Conservation (phyloP, 2,888 invertebrate genomes). For the Toxonevra muliebris region DNA sequence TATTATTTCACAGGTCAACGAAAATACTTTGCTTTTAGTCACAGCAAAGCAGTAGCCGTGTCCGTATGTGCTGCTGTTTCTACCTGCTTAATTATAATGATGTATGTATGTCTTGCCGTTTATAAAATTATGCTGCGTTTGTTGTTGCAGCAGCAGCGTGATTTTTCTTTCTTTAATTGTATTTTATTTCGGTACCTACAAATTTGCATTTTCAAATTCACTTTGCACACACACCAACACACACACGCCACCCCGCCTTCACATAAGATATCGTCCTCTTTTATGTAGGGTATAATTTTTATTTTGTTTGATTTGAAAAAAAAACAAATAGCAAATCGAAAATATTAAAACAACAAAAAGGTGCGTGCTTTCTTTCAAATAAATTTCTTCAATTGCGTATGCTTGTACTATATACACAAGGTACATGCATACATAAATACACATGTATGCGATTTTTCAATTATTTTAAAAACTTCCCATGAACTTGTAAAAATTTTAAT, state of each 20-base stretch:
- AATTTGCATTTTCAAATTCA: too few species aligned
- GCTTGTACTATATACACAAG: too few species aligned
- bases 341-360: too few species aligned
- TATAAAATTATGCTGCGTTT: not conserved
- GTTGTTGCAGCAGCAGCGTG: conserved; percentile 5
- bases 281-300: conserved; percentile 13
- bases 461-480: conserved; percentile 42
- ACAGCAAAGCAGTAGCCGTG: conserved; percentile 37
- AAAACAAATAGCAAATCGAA: too few species aligned
- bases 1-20: conserved; percentile 56
- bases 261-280: conserved; percentile 16
- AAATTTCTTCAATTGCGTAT: too few species aligned
- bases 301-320: conserved; percentile 7
- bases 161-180: conserved; percentile 13
- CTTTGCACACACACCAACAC: too few species aligned
- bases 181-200: conserved; percentile 9
- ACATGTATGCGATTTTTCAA: conserved; percentile 14
- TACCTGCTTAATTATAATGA: not conserved
- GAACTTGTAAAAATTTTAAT: conserved; percentile 52
- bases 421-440: conserved; percentile 7
- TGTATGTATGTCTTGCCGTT: conserved; percentile 6
- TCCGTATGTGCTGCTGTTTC: not conserved
- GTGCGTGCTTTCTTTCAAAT: too few species aligned
- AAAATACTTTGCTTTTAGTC: conserved; percentile 45
- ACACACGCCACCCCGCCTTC: conserved; percentile 3